Percentiles rank a stretch among this genome's conserved stretches.
Evolutionary conservation across 2,888 invertebrate species (phyloP).

Genomic region (Lysandra coridon): DNA sequence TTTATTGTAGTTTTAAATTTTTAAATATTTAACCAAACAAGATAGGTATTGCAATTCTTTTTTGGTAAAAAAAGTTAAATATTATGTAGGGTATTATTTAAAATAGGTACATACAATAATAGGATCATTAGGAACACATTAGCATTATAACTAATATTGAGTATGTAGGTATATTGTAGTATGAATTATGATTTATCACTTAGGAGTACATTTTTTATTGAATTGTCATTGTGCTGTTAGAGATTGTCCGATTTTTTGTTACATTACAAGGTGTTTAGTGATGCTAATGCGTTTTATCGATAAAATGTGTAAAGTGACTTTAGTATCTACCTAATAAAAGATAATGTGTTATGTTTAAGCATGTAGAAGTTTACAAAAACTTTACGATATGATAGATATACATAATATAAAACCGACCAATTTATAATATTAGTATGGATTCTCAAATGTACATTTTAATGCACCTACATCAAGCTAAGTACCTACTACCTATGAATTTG

Average conservation of each 20-base stretch:
- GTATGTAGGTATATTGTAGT: constrained; percentile 15
- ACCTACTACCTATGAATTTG: too few species aligned
- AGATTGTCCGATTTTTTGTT: constrained; percentile 66
- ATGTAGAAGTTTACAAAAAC: background rate
- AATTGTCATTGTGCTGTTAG: constrained; percentile 62
- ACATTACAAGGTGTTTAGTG: constrained; percentile 50
- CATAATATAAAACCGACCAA: too few species aligned
- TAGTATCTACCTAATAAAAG: background rate
- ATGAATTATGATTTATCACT: constrained; percentile 30
- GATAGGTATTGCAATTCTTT: too few species aligned
- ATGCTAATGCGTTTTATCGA: constrained; percentile 40
- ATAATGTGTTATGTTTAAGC: too few species aligned
- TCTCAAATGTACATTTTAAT: too few species aligned
- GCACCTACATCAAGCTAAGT: too few species aligned
- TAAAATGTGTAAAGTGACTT: constrained; percentile 6
- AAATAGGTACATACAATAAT: background rate
- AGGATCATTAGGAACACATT: constrained; percentile 15
- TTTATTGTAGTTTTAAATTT: too few species aligned
- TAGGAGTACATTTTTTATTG: constrained; percentile 47
- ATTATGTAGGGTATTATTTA: background rate
- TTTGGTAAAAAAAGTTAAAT: background rate
- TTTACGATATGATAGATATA: too few species aligned
- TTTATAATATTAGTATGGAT: too few species aligned
- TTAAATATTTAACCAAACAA: too few species aligned
- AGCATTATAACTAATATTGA: background rate